Base-by-base conservation (phyloP, 1,140 invertebrate species). In the Augochlora pura region DNA sequence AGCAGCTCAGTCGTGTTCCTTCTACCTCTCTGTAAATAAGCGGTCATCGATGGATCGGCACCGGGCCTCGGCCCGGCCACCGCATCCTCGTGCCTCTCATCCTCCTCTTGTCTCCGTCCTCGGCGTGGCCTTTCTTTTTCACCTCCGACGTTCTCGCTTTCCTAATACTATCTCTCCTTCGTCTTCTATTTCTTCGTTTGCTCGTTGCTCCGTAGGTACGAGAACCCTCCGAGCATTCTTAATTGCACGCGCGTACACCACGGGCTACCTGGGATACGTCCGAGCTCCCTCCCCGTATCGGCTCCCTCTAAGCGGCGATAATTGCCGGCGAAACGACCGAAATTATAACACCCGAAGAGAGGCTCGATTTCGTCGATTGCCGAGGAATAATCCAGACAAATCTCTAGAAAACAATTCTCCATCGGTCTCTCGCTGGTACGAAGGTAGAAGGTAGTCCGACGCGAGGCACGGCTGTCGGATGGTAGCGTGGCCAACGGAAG, bases 21-120 rank as follows among this genome's bases (percentile, higher is more conserved):
- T 82, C 80, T 75, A 76, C 60, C 77, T 86, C 83, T 88, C 88
- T 90, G 88, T 89, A 90, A 90, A 90, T 90, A 90, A 90, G 89
- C 86, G 88, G 87, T 90, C 89, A 90, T 90, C 89, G 88, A 90
- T 90, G 87, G 82, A 90, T 87, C 88, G 86, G 73, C 60, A 77
- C 72, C 67, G 7, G 39, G 60, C 49, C 79, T 73, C 27, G 42
- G 25, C 74, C 67, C 49, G 16, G 64, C 70, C 82, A 63, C 38
- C 57, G 42, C 52, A 38, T 49, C 32, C 42, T 5, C 49, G 10
- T 52, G 18, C 21, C 9, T 57, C 54, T 52, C 49, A 6, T 21
- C 57, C 64, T 21, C 57, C 64, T 52, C 66, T 49, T 38, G 49
- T 66, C 52, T 39, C 46, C n/a, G 39, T 57, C n/a, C 52, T 69